Evolutionary conservation across 1,140 invertebrate species (phyloP).

Genomic region (Vollenhovia emeryi): DNA sequence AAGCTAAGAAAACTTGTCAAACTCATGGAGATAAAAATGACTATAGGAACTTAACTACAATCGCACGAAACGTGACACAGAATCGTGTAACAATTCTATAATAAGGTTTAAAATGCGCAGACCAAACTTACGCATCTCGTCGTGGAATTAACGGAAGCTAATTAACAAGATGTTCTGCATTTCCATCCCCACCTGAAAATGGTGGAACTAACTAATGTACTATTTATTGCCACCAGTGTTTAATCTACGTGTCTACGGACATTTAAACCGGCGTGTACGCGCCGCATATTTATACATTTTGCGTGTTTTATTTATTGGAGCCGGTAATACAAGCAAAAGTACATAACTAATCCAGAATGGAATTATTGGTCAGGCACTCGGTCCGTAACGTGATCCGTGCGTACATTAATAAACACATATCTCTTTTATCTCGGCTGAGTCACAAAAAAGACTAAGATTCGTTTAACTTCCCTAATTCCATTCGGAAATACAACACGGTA

Average conservation of each 20-base stretch:
- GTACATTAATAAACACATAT: conserved; percentile 33
- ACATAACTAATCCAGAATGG: conserved; percentile 13
- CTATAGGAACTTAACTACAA: conserved; percentile 29
- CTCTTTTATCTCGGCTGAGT: not conserved
- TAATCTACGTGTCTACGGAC: conserved; percentile 19
- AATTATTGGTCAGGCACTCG: conserved; percentile 33
- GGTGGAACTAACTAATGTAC: conserved; percentile 3
- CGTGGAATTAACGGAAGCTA: not conserved
- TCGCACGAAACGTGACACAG: not conserved
- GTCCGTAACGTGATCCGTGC: conserved; percentile 7
- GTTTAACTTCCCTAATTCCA: not conserved
- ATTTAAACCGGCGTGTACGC: conserved; percentile 22
- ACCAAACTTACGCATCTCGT: not conserved
- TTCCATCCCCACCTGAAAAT: not conserved
- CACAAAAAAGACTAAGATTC: not conserved
- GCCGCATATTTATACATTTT: conserved; percentile 15
- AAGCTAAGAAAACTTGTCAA: conserved; percentile 14
- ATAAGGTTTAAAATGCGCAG: conserved; percentile 15
- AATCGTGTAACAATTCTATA: conserved; percentile 15
- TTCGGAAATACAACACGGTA: not conserved
- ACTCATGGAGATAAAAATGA: conserved; percentile 4
- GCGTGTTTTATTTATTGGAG: not conserved
- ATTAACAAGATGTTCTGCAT: conserved; percentile 2
- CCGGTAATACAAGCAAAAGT: not conserved
- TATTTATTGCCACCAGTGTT: conserved; percentile 28